Base-by-base conservation (phyloP, 2,113 vertebrate species). In the Phainopepla nitens region DNA sequence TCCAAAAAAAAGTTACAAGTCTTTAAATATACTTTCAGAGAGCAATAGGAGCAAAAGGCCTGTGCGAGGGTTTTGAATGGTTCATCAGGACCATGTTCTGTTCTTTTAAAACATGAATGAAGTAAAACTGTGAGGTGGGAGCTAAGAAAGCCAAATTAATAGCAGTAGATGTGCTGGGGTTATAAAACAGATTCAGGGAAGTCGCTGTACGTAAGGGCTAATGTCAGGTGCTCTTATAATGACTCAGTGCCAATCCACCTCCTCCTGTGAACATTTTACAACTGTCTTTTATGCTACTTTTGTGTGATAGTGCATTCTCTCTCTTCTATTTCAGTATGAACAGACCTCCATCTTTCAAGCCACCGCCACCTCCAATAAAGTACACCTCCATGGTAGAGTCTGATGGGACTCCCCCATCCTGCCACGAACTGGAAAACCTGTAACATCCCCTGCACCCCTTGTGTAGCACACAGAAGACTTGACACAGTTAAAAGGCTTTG, bases 331-430 rank as follows among this genome's bases (percentile, higher is more conserved):
- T 44, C 78, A 98, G 97, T 42, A 94, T 97, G 95, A 96, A 97
- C 85, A 98, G 97, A 93, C 97, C 97, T 54, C 98, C 97, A 2
- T 78, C 97, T 70, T 98, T 98, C 95, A 98, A 98, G 96, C 97
- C 97, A 11, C 97, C 89, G 0, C 97, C 96, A 24, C 97, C 97
- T 71, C 97, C 97, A 2, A 69, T 98, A 91, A 97, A 97, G 82
- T 97, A 98, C 50, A 82, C 8, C 3, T 97, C 95, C 87, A 97
- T 98, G 77, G 82, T 83, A 24, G 97, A 97, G 39, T 42, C 86
- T 36, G 82, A 66, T 5, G 94, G 96, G 90, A 86, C 35, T 66
- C 72, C 91, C 11, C 57, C 95, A 13, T 91, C 88, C 82, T 97
- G 93, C 77, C 97, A 97, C 0, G 83, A 98, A 62, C 92, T 98